Percentiles rank a stretch among this genome's conserved stretches.
Evolutionary conservation across 2,113 vertebrate species (phyloP).

Genomic region (Jaculus jaculus): DNA sequence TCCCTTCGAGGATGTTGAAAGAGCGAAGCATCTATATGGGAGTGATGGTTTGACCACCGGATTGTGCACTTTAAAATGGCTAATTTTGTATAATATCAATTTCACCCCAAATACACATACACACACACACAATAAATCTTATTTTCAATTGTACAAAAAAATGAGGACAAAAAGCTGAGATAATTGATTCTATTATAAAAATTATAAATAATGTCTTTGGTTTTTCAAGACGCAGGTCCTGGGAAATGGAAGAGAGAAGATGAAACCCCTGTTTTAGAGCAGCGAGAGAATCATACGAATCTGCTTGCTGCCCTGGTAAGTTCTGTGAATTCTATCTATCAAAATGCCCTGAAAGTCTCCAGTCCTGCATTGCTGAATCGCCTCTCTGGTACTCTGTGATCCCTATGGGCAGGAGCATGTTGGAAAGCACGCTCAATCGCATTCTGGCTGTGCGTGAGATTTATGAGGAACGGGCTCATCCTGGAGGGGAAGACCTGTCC

Average conservation of each 20-base stretch:
- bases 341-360: slow-evolving; percentile 90
- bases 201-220: too few relatives aligned
- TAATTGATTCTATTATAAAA: background rate
- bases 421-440: slow-evolving; percentile 91
- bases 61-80: background rate
- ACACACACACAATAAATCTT: background rate
- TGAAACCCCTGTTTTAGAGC: slow-evolving; percentile 85
- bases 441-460: slow-evolving; percentile 90
- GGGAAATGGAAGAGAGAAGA: slow-evolving; percentile 91
- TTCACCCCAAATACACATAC: background rate
- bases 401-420: slow-evolving; percentile 89
- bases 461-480: slow-evolving; percentile 87
- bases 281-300: slow-evolving; percentile 91
- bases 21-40: background rate
- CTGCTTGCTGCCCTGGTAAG: slow-evolving; percentile 92
- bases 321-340: slow-evolving; percentile 96
- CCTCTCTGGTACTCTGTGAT: slow-evolving; percentile 91
- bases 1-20: background rate
- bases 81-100: background rate
- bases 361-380: slow-evolving; percentile 90
- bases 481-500: slow-evolving; percentile 85
- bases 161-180: background rate
- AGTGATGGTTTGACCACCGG: background rate
- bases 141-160: background rate
- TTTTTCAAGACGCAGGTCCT: slow-evolving; percentile 82